These are phyloP conservation scores for Psammodynastes pulverulentus DNA, from an alignment of 2,113 vertebrate genomes.

Conservation along the genomic window DNA sequence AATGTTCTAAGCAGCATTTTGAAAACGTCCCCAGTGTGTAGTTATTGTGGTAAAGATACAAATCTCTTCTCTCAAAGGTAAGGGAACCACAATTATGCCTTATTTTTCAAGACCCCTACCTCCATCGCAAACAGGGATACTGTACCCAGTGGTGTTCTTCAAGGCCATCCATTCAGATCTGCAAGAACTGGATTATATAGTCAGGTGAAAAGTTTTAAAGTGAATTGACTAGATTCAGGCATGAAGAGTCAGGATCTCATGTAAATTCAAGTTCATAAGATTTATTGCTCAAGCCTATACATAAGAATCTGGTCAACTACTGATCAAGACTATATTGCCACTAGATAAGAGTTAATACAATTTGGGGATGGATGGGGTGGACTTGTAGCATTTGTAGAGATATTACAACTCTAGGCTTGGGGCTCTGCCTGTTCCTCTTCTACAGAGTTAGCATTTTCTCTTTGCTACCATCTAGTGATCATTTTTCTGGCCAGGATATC, in stretches of 20 bases:
- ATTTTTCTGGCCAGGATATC: neutral
- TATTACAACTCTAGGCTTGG: neutral
- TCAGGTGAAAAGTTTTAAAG: no score
- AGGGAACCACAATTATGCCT: no score
- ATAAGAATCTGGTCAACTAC: neutral
- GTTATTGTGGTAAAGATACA: no score
- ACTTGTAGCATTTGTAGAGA: neutral
- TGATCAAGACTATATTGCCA: neutral
- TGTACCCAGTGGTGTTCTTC: no score
- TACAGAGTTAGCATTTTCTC: neutral
- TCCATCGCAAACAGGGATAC: no score
- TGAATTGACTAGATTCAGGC: neutral
- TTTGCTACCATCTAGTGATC: neutral
- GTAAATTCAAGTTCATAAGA: neutral
- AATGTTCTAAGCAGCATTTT: no score
- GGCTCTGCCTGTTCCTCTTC: neutral
- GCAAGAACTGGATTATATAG: neutral
- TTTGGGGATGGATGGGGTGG: neutral
- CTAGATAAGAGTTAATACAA: neutral
- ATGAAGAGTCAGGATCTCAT: neutral
- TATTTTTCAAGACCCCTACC: no score
- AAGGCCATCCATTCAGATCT: no score
- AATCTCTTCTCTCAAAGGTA: no score
- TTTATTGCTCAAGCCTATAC: neutral
- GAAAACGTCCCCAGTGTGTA: no score